Evolutionary conservation across 2,797 vertebrate species (phyloP), one percentile per base, ranked within the genome.

Genomic region (Argya squamiceps): DNA sequence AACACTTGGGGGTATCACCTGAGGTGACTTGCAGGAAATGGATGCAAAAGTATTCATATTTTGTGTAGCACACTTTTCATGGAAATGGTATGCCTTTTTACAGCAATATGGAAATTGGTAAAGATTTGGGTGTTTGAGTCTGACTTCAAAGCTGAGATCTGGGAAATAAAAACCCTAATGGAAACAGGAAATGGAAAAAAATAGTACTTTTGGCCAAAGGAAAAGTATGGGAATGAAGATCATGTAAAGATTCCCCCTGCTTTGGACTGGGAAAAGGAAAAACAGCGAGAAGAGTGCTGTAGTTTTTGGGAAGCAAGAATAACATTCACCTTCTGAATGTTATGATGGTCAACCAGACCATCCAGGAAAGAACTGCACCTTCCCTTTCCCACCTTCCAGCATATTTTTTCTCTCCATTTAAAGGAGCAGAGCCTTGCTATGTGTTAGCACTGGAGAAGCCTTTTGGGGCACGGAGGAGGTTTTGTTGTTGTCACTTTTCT

Each of bases 201-300:
- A 55, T 7, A 30, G 1, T 13, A 23, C 7, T 74, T 85, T 19
- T 46, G 4, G 7, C 69, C n/a, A 52, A 81, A 88, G 18, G 5
- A 36, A 21, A 86, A 75, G 6, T 23, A 52, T 18, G 11, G 12
- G 9, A 84, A 77, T 43, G 5, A 86, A 63, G 44, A 47, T 23
- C 0, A 0, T 44, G n/a, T 46, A 55, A 56, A 47, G 34, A 70
- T 44, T 70, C 7, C 9, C 2, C 16, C 46, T n/a, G 13, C 32
- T 78, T 64, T 68, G 23, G 29, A 6, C 20, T 41, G 15, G 34
- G 26, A 55, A 60, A 73, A 30, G 1, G 23, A 15, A 60, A 75
- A 80, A 70, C 2, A 50, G 21, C 12, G 53, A 41, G 34, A 58
- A 56, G 9, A n/a, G 12, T 8, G 5, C 8, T 59, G 24, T 43